These are phyloP conservation scores for Piaya cayana DNA, from an alignment of 2,113 vertebrate species.

Conservation along the genomic window DNA sequence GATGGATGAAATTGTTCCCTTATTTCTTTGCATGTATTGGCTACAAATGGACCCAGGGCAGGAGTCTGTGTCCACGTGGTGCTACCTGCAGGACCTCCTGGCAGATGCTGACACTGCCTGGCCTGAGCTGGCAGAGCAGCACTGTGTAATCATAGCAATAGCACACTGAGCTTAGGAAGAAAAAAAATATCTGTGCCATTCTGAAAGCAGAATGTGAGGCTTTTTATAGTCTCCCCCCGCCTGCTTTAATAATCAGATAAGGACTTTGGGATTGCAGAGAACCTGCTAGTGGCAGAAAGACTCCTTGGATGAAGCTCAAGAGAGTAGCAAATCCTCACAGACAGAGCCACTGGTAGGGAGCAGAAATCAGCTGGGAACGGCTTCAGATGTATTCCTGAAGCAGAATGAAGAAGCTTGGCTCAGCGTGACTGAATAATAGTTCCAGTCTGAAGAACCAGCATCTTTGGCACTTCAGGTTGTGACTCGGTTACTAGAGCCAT, in stretches of 20 bases:
- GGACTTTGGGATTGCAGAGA: background rate
- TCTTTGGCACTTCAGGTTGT: background rate
- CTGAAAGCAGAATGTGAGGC: background rate
- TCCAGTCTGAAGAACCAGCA: background rate
- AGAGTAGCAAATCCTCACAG: background rate
- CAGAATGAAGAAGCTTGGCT: background rate
- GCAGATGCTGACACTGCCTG: background rate
- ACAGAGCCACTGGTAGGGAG: background rate
- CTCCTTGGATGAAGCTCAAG: background rate
- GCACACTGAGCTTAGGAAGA: background rate
- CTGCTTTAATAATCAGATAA: background rate
- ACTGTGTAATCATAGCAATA: accelerated
- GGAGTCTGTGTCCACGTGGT: background rate
- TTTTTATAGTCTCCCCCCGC: background rate
- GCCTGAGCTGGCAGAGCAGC: background rate
- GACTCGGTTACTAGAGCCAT: background rate
- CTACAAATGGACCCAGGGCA: background rate
- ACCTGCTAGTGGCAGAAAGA: background rate
- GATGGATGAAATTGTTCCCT: background rate
- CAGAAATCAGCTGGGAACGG: background rate
- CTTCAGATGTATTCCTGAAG: background rate
- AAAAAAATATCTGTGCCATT: background rate
- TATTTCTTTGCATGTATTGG: background rate
- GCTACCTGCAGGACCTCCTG: accelerated
- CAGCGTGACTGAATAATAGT: background rate